Base-by-base conservation (phyloP, 2,113 vertebrate genomes). In the Elanoides forficatus region DNA sequence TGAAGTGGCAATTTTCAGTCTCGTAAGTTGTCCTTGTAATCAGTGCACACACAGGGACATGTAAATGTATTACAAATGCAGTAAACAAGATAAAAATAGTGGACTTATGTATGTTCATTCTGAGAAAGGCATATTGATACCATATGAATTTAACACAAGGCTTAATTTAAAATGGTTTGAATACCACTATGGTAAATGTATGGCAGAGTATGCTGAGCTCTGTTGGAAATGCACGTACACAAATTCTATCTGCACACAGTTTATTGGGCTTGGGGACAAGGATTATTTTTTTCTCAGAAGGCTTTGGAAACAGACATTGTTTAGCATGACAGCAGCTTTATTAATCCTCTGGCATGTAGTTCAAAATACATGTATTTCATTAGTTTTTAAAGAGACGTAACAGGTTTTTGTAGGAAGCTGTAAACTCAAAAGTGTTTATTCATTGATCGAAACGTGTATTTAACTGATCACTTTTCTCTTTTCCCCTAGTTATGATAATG, bases 151-250 rank as follows among this genome's bases (percentile, higher is more conserved):
- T 56, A 90, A 73, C 30, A 65, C 36, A 88, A 81, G 48, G 45
- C 60, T 93, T 96, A 72, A 68, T 93, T 94, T 80, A 8, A 97
- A 94, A 79, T 84, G 6, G 6, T 91, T 92, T 80, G 53, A 80
- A 86, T 90, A 23, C 29, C 47, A 26, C 21, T 73, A 23, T 47
- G 36, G 52, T 71, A 70, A 68, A 62, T 47, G 13, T 63, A 70
- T 58, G 76, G 19, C 53, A 75, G 12, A 67, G 19, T 58, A 71
- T 70, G 38, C 32, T 76, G 68, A 93, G 56, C 22, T 92, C 43
- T 83, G 7, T 52, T 94, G 73, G 72, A 93, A 96, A 80, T 67
- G 48, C 25, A 27, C 3, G 45, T 45, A 27, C 72, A 66, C 32
- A 76, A 45, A 93, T 87, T 85, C 42, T 83, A 10, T 43, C 20